Base-by-base conservation (phyloP, 2,113 vertebrate species). In the Anguilla japonica region DNA sequence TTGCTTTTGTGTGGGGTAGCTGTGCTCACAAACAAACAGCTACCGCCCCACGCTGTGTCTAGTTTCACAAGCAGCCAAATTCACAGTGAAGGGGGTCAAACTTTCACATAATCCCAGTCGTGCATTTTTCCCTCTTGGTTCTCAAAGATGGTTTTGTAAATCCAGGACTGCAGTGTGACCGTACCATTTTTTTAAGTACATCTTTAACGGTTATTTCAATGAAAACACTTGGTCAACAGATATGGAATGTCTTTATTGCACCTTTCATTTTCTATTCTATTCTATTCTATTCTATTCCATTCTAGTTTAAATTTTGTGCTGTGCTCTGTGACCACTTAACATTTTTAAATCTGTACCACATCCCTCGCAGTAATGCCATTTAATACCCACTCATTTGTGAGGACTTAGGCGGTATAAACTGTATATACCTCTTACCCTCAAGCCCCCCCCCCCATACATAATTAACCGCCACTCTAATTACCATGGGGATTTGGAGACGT, bases 311-410 rank as follows among this genome's bases (percentile, higher is more conserved):
- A 14, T 53, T 82, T 15, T 13, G 20, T 13, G 20, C 81, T 40
- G 26, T 43, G 81, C 34, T 71, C 43, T 82, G 80, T 60, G 53
- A 81, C 26, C 53, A 43, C 43, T 71, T 81, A 86, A 75, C 81
- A 75, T 83, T 83, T 87, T 22, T 46, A 34, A 87, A 87, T 41
- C 41, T 75, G 60, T 75, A 29, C 41, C 29, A 15, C 67, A 50
- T 75, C 41, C 85, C 60, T 83, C n/a, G 29, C 41, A 79, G 57
- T 83, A 87, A 87, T 83, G 60, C 81, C 81, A 75, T 46, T 83
- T 87, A 87, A 83, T 75, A 60, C 84, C 22, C 14, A 14, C 34
- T 41, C 84, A 85, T 41, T 63, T 78, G 60, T 40, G 81, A 29
- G 63, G 86, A 79, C 82, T 87, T 78, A 78, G 60, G 14, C 81